Evolutionary conservation across 1,140 invertebrate genomes (phyloP), one percentile per base, ranked within the genome.

Genomic region (Caerostris extrusa): DNA sequence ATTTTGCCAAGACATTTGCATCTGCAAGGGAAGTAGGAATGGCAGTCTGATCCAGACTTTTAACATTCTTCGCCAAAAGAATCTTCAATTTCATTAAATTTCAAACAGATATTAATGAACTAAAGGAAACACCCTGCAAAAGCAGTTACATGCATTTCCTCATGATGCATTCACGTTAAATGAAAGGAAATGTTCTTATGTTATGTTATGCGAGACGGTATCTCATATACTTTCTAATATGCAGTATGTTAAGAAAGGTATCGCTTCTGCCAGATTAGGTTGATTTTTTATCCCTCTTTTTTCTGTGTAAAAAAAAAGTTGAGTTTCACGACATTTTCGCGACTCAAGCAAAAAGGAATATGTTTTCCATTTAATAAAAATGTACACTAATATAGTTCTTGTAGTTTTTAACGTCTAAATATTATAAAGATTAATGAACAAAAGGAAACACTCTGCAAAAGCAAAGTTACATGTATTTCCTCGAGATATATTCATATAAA

Each of bases 211-310:
- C 34, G 2, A 2, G 34, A 34, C 34, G n/a, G 71, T 53, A 61
- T 67, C 88, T 34, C 55, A 60, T 71, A 69, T 71, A 53, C 50
- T 81, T 82, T 82, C 50, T 50, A 61, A 55, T 81, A n/a, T 34
- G 69, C 71, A 57, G 71, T 77, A 60, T 82, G 82, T 82, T 92
- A 85, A 91, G 60, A 92, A 85, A 92, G 17, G 50, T 92, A 82
- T 92, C 90, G 69, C 90, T 19, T 64, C 6, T 8, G 90, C 90
- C 85, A 81, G 77, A 83, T 85, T 67, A 57, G 90, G 34, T 34
- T 34, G 67, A 34, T 92, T 7, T 34, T 85, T 83, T 34, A 67
- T 71, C 82, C 71, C 71, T 14, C 50, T 53, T 81, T 91, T 82
- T n/a, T 34, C 57, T 34, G 34, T 34, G 34, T 34, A 34, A 34